These are phyloP conservation scores for Drosophila biarmipes DNA, from an alignment of 1,140 invertebrate species.

Conservation along the genomic window DNA sequence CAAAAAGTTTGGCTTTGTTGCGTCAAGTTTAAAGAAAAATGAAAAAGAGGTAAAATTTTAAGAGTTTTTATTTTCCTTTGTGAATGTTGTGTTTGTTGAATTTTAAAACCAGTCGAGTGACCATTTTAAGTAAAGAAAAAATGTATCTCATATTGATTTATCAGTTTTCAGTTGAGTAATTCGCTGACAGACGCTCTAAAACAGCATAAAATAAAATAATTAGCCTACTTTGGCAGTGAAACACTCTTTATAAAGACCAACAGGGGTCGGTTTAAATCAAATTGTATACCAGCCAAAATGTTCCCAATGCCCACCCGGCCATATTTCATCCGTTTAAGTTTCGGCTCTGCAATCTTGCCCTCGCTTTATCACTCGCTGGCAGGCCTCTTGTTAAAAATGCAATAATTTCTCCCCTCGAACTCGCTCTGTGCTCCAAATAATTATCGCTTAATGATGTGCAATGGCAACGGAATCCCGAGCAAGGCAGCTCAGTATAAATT, in stretches of 20 bases:
- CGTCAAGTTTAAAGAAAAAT: background rate
- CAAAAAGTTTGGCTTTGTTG: background rate
- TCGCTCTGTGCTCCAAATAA: conserved; percentile 50
- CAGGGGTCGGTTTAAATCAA: background rate
- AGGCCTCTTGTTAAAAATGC: conserved; percentile 29
- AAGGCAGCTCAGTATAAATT: conserved; percentile 59
- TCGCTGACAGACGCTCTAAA: too few relatives aligned
- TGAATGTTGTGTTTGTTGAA: too few relatives aligned
- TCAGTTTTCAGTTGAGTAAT: too few relatives aligned
- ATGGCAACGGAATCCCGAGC: conserved; percentile 30
- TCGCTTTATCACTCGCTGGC: conserved; percentile 28
- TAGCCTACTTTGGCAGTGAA: background rate
- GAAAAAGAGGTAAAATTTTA: too few relatives aligned
- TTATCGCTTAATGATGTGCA: conserved; percentile 81
- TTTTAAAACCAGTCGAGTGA: too few relatives aligned
- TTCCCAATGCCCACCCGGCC: background rate
- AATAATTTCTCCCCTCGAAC: conserved; percentile 44
- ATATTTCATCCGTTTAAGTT: conserved; percentile 34
- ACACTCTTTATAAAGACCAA: background rate
- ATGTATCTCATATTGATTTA: too few relatives aligned
- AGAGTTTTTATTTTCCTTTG: too few relatives aligned
- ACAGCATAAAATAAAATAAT: background rate
- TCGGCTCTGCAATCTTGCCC: conserved; percentile 20
- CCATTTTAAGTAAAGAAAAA: too few relatives aligned
- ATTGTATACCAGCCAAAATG: background rate